phyloP scores from a whole-genome alignment of 2,888 invertebrate genomes.

The Congeria kusceri region DNA sequence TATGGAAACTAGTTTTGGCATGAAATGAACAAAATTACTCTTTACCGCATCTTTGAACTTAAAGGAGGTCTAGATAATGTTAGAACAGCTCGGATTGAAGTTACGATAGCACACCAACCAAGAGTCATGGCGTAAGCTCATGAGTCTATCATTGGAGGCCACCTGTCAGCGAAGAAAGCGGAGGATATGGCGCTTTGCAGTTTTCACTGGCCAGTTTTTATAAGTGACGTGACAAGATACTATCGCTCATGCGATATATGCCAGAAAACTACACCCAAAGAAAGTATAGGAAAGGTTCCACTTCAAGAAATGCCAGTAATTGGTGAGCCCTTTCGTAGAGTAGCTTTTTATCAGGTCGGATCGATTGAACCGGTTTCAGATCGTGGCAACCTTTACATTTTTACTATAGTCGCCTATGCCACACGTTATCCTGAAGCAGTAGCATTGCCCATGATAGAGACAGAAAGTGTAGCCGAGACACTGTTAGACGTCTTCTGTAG shows the following conservation, averaged over 20 bases:
- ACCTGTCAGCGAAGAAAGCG: background rate
- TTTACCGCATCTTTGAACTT: too few relatives aligned
- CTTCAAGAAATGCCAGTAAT: constrained; percentile 17
- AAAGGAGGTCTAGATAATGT: too few relatives aligned
- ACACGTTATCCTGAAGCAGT: constrained; percentile 68
- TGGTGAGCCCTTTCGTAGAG: background rate
- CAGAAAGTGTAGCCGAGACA: constrained; percentile 64
- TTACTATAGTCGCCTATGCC: constrained; percentile 60
- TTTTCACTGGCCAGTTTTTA: background rate
- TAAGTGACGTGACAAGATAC: background rate
- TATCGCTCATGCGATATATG: constrained; percentile 8
- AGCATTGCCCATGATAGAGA: constrained; percentile 52
- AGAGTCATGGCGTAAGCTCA: background rate
- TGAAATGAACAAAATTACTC: too few relatives aligned
- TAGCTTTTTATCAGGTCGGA: constrained; percentile 34
- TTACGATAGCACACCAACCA: too few relatives aligned
- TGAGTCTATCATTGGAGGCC: background rate
- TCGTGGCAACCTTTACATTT: constrained; percentile 57
- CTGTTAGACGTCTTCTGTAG: constrained; percentile 57
- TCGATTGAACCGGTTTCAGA: constrained; percentile 53
- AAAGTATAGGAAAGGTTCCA: background rate
- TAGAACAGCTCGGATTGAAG: too few relatives aligned
- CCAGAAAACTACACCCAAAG: background rate
- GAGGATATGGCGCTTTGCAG: background rate
- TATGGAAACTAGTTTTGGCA: too few relatives aligned